These are phyloP conservation scores for Xenotilapia leptura DNA, from an alignment of 2,113 vertebrate genomes.

Conservation along the genomic window DNA sequence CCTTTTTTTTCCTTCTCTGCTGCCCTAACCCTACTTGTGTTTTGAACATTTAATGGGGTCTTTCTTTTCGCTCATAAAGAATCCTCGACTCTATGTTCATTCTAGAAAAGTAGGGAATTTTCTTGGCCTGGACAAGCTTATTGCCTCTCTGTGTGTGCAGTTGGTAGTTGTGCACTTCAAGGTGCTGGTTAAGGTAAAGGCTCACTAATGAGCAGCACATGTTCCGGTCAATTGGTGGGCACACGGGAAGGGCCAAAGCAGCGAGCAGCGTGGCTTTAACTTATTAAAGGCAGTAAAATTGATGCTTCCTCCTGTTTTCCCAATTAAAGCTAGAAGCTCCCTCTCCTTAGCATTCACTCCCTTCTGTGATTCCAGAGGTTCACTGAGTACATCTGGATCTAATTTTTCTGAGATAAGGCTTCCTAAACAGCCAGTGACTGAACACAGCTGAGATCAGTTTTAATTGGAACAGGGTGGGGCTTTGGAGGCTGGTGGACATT, in stretches of 20 bases:
- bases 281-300: constrained; percentile 97
- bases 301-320: constrained; percentile 96
- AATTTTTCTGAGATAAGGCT: constrained; percentile 80
- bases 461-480: constrained; percentile 4
- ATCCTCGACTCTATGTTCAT: constrained; percentile 71
- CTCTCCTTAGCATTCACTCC: constrained; percentile 57
- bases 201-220: constrained; percentile 88
- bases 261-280: constrained; percentile 82
- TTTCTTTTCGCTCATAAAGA: constrained; percentile 62
- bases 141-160: neutral
- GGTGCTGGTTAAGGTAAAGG: constrained; percentile 13
- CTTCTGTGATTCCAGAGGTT: constrained; percentile 65
- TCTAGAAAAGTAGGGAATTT: constrained; percentile 78
- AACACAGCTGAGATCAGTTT: constrained; percentile 23
- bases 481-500: neutral
- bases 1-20: neutral
- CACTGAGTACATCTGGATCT: constrained; percentile 83
- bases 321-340: constrained; percentile 84
- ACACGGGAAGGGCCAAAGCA: constrained; percentile 57
- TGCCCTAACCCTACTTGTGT: constrained; percentile 36
- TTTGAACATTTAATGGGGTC: constrained; percentile 70
- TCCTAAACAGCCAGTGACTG: constrained; percentile 51
- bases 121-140: constrained; percentile 37
- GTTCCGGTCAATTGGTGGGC: constrained; percentile 70
- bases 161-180: neutral